phyloP scores from a whole-genome alignment of 2,888 invertebrate species.

The Nephrocerus scutellatus region DNA sequence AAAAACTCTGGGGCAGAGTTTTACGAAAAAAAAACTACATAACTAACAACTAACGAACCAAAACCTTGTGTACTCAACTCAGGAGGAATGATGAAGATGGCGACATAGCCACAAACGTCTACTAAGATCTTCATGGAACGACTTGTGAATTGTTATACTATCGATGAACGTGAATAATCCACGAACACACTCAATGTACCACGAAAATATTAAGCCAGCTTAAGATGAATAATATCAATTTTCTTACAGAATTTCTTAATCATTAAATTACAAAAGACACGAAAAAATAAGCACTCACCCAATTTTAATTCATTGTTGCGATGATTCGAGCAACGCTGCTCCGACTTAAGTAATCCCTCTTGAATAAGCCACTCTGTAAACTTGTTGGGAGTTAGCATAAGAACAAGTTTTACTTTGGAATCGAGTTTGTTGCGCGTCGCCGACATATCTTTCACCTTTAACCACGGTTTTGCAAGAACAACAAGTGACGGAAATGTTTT shows the following conservation, averaged over 20 bases:
- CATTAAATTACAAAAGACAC: not conserved
- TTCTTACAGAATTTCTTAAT: not conserved
- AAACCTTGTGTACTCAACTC: too few species aligned
- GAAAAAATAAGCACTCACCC: constrained; percentile 47
- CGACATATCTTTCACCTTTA: constrained; percentile 61
- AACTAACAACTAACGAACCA: too few species aligned
- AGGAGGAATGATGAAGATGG: too few species aligned
- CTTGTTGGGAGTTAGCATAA: constrained; percentile 74
- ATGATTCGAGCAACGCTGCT: constrained; percentile 70
- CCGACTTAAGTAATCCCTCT: constrained; percentile 71
- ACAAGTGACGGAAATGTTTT: constrained; percentile 82
- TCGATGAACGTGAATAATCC: too few species aligned
- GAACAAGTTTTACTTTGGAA: constrained; percentile 71
- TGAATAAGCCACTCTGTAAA: constrained; percentile 88
- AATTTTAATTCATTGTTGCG: constrained; percentile 64
- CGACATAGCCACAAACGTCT: too few species aligned
- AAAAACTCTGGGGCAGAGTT: too few species aligned
- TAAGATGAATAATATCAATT: not conserved
- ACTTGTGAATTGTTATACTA: too few species aligned
- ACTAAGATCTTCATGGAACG: too few species aligned
- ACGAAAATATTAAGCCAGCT: too few species aligned
- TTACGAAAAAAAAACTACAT: too few species aligned
- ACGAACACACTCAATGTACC: too few species aligned
- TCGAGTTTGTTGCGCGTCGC: constrained; percentile 61
- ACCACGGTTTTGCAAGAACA: constrained; percentile 72